Conservation (phyloP, 2,888 invertebrate genomes). For the Acleris literana region DNA sequence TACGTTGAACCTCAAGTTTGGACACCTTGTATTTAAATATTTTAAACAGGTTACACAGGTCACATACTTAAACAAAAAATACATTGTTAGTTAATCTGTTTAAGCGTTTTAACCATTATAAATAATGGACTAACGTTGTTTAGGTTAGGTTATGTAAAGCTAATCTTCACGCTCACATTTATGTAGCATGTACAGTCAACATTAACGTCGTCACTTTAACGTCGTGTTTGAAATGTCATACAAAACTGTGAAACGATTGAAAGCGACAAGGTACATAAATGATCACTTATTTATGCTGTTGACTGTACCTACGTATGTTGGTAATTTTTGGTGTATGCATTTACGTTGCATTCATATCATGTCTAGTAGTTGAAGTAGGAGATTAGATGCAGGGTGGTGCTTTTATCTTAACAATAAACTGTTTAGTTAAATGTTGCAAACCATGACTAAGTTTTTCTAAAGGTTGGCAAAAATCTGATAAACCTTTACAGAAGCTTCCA, state of each 20-base stretch:
- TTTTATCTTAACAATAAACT: not conserved
- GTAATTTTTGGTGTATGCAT: not conserved
- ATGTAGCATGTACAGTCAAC: not conserved
- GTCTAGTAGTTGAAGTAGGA: not conserved
- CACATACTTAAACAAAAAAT: slow-evolving; percentile 5
- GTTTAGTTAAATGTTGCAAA: not conserved
- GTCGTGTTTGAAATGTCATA: no score
- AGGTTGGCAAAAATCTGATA: not conserved
- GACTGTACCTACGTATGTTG: no score
- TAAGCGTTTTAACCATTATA: slow-evolving; percentile 14
- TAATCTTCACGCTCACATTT: not conserved
- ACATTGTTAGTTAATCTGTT: slow-evolving; percentile 10
- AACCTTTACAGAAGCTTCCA: slow-evolving; percentile 21
- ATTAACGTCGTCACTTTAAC: no score
- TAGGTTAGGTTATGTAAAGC: slow-evolving; percentile 17
- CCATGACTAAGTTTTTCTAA: not conserved
- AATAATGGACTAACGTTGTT: slow-evolving; percentile 3
- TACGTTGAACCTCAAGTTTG: slow-evolving; percentile 5
- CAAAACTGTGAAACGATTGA: no score
- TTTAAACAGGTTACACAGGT: not conserved
- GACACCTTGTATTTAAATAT: slow-evolving; percentile 24
- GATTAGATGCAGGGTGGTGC: no score
- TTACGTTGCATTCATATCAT: not conserved
- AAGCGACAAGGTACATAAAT: no score
- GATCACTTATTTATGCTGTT: no score